Evolutionary conservation across 2,113 vertebrate species (phyloP).

Genomic region (Oryzias curvinotus): DNA sequence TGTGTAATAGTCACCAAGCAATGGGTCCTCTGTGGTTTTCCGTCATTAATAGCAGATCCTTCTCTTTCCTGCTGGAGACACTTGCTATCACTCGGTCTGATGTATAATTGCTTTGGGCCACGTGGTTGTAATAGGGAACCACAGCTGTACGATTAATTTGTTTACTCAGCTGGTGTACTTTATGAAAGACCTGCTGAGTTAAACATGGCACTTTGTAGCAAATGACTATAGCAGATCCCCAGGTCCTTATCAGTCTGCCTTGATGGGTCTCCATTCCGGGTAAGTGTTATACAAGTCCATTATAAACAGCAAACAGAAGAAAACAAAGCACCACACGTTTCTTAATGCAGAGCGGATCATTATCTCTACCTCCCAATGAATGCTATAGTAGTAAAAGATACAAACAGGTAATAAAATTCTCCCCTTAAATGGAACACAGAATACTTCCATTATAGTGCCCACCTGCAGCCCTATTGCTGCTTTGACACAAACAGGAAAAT

Average conservation of each 20-base stretch:
- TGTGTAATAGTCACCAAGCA: conserved; percentile 31
- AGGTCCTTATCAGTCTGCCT: conserved; percentile 65
- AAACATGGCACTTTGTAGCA: conserved; percentile 73
- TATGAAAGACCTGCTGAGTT: conserved; percentile 70
- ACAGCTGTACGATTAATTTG: conserved; percentile 73
- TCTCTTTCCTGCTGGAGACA: conserved; percentile 65
- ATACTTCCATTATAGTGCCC: conserved; percentile 13
- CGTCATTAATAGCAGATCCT: conserved; percentile 55
- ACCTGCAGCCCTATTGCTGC: not conserved
- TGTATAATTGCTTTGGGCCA: conserved; percentile 68
- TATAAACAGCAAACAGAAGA: conserved; percentile 55
- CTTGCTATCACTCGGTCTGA: conserved; percentile 70
- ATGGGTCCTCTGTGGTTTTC: conserved; percentile 53
- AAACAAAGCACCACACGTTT: conserved; percentile 23
- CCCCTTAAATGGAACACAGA: conserved; percentile 13
- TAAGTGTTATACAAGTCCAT: conserved; percentile 60
- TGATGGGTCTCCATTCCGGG: conserved; percentile 65
- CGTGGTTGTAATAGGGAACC: conserved; percentile 58
- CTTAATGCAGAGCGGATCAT: conserved; percentile 42
- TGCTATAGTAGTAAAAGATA: conserved; percentile 18
- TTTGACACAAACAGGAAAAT: conserved; percentile 4
- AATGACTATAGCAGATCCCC: conserved; percentile 74
- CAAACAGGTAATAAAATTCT: conserved; percentile 18
- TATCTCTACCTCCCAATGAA: conserved; percentile 24
- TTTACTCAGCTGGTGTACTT: conserved; percentile 74